Percentiles rank a stretch among this genome's conserved stretches.
Conservation (phyloP, 2,797 vertebrate genomes). For the Euphonia xanthogaster region DNA sequence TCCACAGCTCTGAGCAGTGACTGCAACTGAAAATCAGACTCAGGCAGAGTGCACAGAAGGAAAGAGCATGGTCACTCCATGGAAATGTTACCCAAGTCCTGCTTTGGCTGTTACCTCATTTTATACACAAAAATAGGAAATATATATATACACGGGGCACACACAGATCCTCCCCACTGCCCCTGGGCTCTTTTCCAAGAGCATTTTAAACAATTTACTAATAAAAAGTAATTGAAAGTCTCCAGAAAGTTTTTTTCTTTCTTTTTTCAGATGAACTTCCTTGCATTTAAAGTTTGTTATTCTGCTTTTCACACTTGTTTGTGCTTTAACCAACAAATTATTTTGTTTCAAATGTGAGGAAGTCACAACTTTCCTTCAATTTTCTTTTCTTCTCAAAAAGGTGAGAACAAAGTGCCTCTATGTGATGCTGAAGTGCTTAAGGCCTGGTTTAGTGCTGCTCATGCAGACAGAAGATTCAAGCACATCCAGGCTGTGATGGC, state of each 20-base stretch:
- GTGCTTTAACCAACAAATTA: neutral
- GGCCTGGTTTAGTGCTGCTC: neutral
- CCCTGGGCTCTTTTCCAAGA: conserved; percentile 37
- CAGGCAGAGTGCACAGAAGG: neutral
- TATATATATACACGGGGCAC: neutral
- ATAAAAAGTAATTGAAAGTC: conserved; percentile 40
- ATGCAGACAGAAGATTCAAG: neutral
- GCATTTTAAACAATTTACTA: conserved; percentile 49
- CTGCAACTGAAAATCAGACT: neutral
- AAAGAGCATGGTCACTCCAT: neutral
- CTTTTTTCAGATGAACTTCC: conserved; percentile 24
- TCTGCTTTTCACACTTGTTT: conserved; percentile 7
- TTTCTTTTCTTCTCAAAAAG: neutral
- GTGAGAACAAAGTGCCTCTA: neutral
- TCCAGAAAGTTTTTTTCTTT: conserved; percentile 20
- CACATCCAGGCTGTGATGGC: neutral
- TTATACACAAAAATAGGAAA: neutral
- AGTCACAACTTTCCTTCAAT: neutral
- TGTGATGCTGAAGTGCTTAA: neutral
- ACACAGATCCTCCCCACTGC: neutral
- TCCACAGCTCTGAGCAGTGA: neutral
- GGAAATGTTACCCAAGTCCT: neutral
- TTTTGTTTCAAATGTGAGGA: neutral
- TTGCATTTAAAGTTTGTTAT: neutral
- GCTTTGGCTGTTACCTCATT: neutral